Evolutionary conservation across 2,888 invertebrate species (phyloP).

Genomic region (Adelphocoris suturalis): DNA sequence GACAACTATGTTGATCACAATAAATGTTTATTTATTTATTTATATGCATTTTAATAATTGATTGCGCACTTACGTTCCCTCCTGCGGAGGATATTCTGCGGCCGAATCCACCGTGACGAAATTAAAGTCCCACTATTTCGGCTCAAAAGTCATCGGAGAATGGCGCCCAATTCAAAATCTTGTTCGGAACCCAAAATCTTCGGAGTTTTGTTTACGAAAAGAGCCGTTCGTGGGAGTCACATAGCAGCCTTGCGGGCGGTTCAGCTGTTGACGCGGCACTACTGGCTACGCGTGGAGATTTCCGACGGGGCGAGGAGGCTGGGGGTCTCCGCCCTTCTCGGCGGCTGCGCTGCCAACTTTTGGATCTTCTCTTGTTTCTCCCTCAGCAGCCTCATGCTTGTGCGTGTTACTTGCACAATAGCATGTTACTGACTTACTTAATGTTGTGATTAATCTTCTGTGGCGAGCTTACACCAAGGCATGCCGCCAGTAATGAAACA

Average conservation of each 20-base stretch:
- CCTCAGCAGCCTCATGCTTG: too few species aligned
- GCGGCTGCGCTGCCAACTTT: slow-evolving; percentile 39
- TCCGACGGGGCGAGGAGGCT: neutral
- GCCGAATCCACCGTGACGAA: neutral
- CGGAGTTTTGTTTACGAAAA: neutral
- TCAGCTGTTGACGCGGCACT: neutral
- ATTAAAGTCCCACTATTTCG: neutral
- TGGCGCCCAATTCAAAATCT: too few species aligned
- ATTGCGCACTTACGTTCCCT: neutral
- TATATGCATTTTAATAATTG: too few species aligned
- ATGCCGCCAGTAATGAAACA: too few species aligned
- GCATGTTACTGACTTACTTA: too few species aligned
- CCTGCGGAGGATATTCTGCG: neutral
- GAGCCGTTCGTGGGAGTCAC: neutral
- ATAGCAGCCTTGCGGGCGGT: neutral
- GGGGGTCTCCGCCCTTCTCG: neutral
- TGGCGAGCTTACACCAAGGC: too few species aligned
- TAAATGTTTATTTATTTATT: too few species aligned
- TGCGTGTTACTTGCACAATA: too few species aligned
- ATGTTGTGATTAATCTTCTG: too few species aligned
- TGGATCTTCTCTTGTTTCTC: neutral
- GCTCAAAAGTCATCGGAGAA: neutral
- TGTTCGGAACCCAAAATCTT: neutral
- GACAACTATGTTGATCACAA: too few species aligned
- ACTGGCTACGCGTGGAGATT: slow-evolving; percentile 21